These are phyloP conservation scores for Premnoplex brunnescens DNA, from an alignment of 2,797 vertebrate genomes.

Conservation along the genomic window DNA sequence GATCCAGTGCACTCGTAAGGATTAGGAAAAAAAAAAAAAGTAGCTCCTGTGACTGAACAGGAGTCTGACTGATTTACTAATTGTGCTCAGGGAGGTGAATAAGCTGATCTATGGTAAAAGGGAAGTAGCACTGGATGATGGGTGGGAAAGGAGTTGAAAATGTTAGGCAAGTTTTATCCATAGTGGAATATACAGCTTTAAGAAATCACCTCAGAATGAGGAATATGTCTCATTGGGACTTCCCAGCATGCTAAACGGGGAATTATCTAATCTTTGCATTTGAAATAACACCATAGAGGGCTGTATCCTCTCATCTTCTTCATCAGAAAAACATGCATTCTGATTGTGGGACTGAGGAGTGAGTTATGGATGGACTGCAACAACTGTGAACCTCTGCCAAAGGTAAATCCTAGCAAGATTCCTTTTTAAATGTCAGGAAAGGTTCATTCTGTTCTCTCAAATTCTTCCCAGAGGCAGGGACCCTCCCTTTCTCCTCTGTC, in stretches of 20 bases:
- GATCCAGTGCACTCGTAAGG: background rate
- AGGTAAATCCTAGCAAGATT: background rate
- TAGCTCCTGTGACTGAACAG: accelerated
- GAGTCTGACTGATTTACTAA: background rate
- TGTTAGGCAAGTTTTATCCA: background rate
- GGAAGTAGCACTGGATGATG: background rate
- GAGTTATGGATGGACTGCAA: background rate
- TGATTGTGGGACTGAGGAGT: background rate
- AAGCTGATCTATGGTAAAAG: background rate
- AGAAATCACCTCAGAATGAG: background rate
- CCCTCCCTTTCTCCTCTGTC: background rate
- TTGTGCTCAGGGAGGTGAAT: background rate
- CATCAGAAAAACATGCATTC: background rate
- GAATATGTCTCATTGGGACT: background rate
- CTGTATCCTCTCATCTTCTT: background rate
- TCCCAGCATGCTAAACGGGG: background rate
- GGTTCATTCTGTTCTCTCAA: background rate
- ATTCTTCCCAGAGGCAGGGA: background rate
- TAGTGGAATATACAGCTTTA: background rate
- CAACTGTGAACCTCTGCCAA: background rate
- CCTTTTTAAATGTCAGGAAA: background rate
- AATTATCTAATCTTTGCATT: background rate
- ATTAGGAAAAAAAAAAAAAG: background rate
- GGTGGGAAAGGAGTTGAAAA: background rate
- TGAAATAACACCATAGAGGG: background rate